Percentiles rank a stretch among this genome's conserved stretches.
phyloP scores from a whole-genome alignment of 2,888 invertebrate species.

The Crioceris asparagi region DNA sequence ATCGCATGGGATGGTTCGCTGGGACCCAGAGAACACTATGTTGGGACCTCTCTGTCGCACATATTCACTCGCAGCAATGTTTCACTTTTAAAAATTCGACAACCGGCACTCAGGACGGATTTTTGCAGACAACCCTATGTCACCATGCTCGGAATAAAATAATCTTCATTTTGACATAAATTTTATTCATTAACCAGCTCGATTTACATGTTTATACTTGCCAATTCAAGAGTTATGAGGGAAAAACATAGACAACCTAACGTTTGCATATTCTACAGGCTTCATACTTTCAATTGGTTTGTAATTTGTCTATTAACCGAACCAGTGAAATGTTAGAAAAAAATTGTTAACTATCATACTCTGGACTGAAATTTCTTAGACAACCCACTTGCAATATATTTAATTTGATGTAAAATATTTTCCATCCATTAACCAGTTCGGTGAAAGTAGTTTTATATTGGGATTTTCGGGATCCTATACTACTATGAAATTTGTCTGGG shows the following conservation, averaged over 20 bases:
- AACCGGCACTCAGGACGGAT: background rate
- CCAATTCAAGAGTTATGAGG: slow-evolving; percentile 4
- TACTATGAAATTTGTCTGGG: too few relatives aligned
- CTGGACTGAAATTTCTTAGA: slow-evolving; percentile 4
- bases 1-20: too few relatives aligned
- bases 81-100: too few relatives aligned
- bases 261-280: slow-evolving; percentile 6
- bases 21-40: too few relatives aligned
- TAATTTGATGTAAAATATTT: slow-evolving; percentile 3
- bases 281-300: slow-evolving; percentile 4
- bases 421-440: too few relatives aligned
- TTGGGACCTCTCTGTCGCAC: too few relatives aligned
- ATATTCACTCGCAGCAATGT: too few relatives aligned
- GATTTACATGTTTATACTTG: background rate
- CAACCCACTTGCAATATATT: slow-evolving; percentile 6
- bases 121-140: background rate
- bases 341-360: slow-evolving; percentile 5
- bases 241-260: slow-evolving; percentile 7
- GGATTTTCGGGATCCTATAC: too few relatives aligned
- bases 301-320: slow-evolving; percentile 1
- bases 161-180: background rate
- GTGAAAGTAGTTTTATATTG: too few relatives aligned
- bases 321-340: slow-evolving; percentile 2
- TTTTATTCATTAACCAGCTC: background rate
- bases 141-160: background rate